Conservation (phyloP, 2,113 vertebrate species). For the Trochalopteron elliotii region DNA sequence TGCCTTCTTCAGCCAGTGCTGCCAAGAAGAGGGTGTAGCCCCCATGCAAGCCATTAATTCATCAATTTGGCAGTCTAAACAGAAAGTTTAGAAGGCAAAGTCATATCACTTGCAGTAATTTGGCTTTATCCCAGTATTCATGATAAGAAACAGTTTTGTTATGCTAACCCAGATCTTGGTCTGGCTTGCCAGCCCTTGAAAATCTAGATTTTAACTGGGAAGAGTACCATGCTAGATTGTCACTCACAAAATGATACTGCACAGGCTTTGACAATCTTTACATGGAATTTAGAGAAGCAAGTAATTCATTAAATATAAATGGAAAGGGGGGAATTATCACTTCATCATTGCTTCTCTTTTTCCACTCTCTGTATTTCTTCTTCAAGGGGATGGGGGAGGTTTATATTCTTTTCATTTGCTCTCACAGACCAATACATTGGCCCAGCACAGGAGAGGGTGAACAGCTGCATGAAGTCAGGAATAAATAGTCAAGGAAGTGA, state of each 20-base stretch:
- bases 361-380: background rate
- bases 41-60: background rate
- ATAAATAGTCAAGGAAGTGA: background rate
- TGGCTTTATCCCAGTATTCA: background rate
- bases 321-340: background rate
- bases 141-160: background rate
- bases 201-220: background rate
- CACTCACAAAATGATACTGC: background rate
- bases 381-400: fast-evolving
- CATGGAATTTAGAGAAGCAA: background rate
- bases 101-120: background rate
- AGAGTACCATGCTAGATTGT: background rate
- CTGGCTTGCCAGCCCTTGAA: background rate
- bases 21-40: background rate
- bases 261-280: background rate
- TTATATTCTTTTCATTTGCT: background rate
- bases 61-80: background rate
- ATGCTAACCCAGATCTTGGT: background rate
- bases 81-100: background rate
- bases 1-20: background rate
- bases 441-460: background rate
- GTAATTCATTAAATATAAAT: background rate
- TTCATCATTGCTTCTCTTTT: background rate
- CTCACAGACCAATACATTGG: background rate
- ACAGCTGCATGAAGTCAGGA: background rate